phyloP scores from a whole-genome alignment of 2,888 invertebrate genomes.

The Brenthis ino region DNA sequence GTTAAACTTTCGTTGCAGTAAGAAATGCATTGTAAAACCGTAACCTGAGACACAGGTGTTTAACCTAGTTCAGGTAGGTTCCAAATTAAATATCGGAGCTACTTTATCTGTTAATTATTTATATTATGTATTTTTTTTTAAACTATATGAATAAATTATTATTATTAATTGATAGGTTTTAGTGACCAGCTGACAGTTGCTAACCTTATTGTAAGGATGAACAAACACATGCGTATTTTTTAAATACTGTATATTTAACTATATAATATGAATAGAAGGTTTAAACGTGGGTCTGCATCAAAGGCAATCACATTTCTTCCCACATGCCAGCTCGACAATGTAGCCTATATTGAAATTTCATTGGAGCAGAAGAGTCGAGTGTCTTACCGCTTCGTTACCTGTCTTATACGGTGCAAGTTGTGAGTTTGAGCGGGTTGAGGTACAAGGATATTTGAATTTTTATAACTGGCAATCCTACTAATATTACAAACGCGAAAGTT shows the following conservation, averaged over 20 bases:
- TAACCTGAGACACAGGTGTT: too few relatives aligned
- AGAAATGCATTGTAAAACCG: too few relatives aligned
- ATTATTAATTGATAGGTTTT: too few relatives aligned
- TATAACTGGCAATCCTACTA: too few relatives aligned
- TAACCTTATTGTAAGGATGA: background rate
- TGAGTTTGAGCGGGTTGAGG: conserved; percentile 1
- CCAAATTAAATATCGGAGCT: too few relatives aligned
- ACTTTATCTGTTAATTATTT: too few relatives aligned
- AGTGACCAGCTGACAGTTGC: too few relatives aligned
- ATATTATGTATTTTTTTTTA: too few relatives aligned
- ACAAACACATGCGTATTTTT: background rate
- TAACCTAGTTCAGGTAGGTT: too few relatives aligned
- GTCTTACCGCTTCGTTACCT: conserved; percentile 45
- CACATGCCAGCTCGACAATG: conserved; percentile 25
- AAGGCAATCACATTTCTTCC: conserved; percentile 29
- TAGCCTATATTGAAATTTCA: conserved; percentile 26
- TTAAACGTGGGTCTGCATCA: conserved; percentile 24
- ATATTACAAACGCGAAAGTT: too few relatives aligned
- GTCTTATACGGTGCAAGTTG: conserved; percentile 23
- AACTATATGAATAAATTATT: too few relatives aligned
- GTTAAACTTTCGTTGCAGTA: too few relatives aligned
- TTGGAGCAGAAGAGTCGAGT: conserved; percentile 40
- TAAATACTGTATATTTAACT: background rate
- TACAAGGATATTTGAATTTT: background rate
- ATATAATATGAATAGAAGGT: conserved; percentile 14